Conservation (phyloP, 2,797 vertebrate species). For the Lepus townsendii region DNA sequence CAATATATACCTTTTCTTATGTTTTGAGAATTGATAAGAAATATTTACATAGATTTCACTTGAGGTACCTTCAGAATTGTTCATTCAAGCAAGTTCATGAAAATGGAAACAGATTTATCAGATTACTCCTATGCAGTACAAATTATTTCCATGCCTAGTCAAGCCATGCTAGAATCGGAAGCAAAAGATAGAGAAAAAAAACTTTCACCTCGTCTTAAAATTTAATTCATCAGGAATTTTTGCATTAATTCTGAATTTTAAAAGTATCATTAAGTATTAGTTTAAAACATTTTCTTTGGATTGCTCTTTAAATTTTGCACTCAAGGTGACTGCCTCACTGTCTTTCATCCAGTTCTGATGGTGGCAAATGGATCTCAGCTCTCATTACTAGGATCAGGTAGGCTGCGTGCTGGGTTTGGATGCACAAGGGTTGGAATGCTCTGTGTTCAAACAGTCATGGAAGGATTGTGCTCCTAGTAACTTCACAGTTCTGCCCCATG, state of each 20-base stretch:
- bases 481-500: not conserved
- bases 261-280: not conserved
- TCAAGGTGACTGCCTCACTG: not conserved
- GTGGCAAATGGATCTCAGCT: no score
- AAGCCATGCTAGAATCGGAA: not conserved
- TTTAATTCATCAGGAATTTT: not conserved
- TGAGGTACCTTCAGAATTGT: not conserved
- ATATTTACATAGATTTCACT: conserved; percentile 7
- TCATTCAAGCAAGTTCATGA: not conserved
- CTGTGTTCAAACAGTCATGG: not conserved
- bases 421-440: not conserved
- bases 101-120: not conserved
- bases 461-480: not conserved
- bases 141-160: no score
- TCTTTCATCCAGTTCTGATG: fast-evolving
- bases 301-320: not conserved
- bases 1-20: not conserved
- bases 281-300: not conserved
- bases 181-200: not conserved
- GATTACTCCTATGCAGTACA: conserved; percentile 18
- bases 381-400: fast-evolving
- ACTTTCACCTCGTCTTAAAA: not conserved
- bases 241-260: not conserved
- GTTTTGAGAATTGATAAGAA: not conserved
- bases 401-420: fast-evolving